Conservation (phyloP, 2,797 vertebrate species). For the Chromis chromis region DNA sequence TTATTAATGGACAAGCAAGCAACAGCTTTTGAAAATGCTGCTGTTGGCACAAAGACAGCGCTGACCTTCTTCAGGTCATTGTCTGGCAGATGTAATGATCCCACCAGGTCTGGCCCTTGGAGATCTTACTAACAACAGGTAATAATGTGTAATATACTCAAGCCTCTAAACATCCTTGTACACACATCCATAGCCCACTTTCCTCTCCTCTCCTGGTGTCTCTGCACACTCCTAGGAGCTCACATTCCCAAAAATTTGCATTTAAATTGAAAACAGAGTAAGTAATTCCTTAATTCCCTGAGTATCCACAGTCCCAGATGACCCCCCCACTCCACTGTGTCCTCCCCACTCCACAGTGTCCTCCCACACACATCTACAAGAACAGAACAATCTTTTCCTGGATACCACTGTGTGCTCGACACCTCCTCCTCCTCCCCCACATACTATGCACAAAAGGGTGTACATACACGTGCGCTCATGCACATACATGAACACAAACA, state of each 20-base stretch:
- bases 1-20: conserved; percentile 34
- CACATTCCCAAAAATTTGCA: conserved; percentile 79
- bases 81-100: conserved; percentile 48
- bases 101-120: conserved; percentile 38
- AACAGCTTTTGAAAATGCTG: conserved; percentile 24
- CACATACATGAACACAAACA: conserved; percentile 54
- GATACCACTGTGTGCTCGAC: conserved; percentile 66
- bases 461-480: conserved; percentile 31
- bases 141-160: conserved; percentile 45
- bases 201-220: conserved; percentile 29
- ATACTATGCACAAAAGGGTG: conserved; percentile 58
- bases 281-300: conserved; percentile 80
- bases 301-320: conserved; percentile 73
- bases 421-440: conserved; percentile 69
- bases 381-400: conserved; percentile 75
- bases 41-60: conserved; percentile 15
- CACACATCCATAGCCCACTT: conserved; percentile 26
- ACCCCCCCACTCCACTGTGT: conserved; percentile 72
- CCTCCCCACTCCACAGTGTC: conserved; percentile 72
- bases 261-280: conserved; percentile 81
- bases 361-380: conserved; percentile 74
- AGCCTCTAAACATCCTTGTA: conserved; percentile 36
- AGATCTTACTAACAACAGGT: conserved; percentile 47
- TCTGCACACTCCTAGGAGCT: conserved; percentile 68
- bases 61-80: conserved; percentile 57